Conservation (phyloP, 2,888 invertebrate genomes). For the Listrodromus nycthemerus region DNA sequence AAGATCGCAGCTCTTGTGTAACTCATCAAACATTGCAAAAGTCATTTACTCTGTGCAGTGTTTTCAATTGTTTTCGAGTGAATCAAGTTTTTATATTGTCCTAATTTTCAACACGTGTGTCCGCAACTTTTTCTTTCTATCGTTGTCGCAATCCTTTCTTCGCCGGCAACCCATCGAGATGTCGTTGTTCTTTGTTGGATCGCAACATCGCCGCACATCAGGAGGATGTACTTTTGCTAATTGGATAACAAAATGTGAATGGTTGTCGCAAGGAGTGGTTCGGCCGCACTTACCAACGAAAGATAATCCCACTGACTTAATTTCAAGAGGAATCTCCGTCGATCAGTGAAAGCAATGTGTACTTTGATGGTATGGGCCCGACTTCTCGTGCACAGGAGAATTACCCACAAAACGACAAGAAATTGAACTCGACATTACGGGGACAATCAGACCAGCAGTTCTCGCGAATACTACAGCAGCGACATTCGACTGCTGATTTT, state of each 20-base stretch:
- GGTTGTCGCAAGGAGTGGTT: not conserved
- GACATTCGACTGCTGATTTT: constrained; percentile 29
- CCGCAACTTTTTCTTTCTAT: too few species aligned
- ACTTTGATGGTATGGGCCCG: too few species aligned
- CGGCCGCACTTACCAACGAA: constrained; percentile 31
- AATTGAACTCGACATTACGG: constrained; percentile 11
- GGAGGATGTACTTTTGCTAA: constrained; percentile 34
- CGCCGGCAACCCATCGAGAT: too few species aligned
- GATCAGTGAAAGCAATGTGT: too few species aligned
- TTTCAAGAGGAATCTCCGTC: too few species aligned
- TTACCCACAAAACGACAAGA: not conserved
- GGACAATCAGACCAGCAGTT: constrained; percentile 13
- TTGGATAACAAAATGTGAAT: constrained; percentile 58
- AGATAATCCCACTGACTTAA: constrained; percentile 27
- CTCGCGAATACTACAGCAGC: not conserved
- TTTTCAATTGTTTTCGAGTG: too few species aligned
- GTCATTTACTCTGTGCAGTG: too few species aligned
- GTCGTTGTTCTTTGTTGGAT: constrained; percentile 14
- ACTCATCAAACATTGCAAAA: too few species aligned
- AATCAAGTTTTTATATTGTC: too few species aligned
- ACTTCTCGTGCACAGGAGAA: constrained; percentile 30
- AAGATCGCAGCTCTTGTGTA: too few species aligned
- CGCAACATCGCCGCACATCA: constrained; percentile 46
- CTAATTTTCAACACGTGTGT: too few species aligned
- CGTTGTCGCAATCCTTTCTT: too few species aligned